Conservation (phyloP, 2,888 invertebrate genomes). For the Lepidochitona cinerea region DNA sequence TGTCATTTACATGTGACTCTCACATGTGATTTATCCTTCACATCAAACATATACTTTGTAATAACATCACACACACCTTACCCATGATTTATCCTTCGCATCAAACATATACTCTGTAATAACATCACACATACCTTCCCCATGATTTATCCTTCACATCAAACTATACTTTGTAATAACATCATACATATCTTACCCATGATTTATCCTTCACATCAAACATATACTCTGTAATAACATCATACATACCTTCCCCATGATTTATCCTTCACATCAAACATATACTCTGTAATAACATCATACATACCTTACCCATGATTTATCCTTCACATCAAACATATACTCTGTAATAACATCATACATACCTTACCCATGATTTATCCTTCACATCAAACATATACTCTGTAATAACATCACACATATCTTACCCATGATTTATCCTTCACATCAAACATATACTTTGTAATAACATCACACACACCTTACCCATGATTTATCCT, state of each 20-base stretch:
- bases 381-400: conserved; percentile 93
- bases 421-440: conserved; percentile 91
- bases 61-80: too few species aligned
- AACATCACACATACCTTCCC: too few species aligned
- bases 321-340: conserved; percentile 93
- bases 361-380: conserved; percentile 86
- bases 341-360: conserved; percentile 69
- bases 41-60: too few species aligned
- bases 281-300: conserved; percentile 71
- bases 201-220: too few species aligned
- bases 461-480: neutral
- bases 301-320: conserved; percentile 84
- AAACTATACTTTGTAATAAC: too few species aligned
- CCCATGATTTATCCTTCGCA: too few species aligned
- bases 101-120: too few species aligned
- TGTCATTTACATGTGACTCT: too few species aligned
- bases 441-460: conserved; percentile 85
- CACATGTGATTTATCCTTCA: too few species aligned
- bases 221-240: too few species aligned
- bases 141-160: too few species aligned
- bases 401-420: conserved; percentile 12
- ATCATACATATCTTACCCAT: too few species aligned
- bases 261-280: conserved; percentile 94
- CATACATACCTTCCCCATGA: conserved; percentile 84
- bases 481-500: conserved; percentile 46